These are phyloP conservation scores for Todiramphus chloris DNA, from an alignment of 2,113 vertebrate genomes.

Conservation along the genomic window DNA sequence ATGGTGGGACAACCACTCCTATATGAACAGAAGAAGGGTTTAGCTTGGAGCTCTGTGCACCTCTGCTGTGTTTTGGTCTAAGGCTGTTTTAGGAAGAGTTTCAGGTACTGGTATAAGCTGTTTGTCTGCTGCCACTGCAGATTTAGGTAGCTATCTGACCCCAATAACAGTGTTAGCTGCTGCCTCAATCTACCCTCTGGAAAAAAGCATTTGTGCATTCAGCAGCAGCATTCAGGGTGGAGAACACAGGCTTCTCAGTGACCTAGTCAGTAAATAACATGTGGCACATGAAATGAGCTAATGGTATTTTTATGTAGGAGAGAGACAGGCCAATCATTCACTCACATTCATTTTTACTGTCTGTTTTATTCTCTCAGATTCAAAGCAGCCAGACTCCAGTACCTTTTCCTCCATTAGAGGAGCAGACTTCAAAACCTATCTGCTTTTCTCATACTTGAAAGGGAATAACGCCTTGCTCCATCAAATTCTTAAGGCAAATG, in stretches of 20 bases:
- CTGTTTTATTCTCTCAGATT: slow-evolving; percentile 30
- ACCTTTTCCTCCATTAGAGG: not conserved
- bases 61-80: not conserved
- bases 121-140: not conserved
- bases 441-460: slow-evolving; percentile 10
- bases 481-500: not conserved
- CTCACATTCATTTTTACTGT: slow-evolving; percentile 7
- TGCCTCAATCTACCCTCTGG: not conserved
- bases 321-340: slow-evolving; percentile 20
- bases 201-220: not conserved
- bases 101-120: not conserved
- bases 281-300: slow-evolving; percentile 22
- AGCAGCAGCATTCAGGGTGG: not conserved
- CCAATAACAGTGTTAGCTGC: not conserved
- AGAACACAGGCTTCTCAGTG: not conserved
- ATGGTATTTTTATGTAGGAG: slow-evolving; percentile 56
- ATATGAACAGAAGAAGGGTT: not conserved
- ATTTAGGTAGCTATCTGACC: not conserved
- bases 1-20: not conserved
- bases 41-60: not conserved
- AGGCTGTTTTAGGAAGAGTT: not conserved
- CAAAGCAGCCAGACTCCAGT: not conserved
- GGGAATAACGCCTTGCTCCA: not conserved
- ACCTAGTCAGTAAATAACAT: slow-evolving; percentile 27
- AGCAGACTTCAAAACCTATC: not conserved